A percentile compares a stretch with the other conserved stretches of the same genome.
These are phyloP conservation scores for Tetrao urogallus DNA, from an alignment of 2,113 vertebrate species.

Conservation along the genomic window DNA sequence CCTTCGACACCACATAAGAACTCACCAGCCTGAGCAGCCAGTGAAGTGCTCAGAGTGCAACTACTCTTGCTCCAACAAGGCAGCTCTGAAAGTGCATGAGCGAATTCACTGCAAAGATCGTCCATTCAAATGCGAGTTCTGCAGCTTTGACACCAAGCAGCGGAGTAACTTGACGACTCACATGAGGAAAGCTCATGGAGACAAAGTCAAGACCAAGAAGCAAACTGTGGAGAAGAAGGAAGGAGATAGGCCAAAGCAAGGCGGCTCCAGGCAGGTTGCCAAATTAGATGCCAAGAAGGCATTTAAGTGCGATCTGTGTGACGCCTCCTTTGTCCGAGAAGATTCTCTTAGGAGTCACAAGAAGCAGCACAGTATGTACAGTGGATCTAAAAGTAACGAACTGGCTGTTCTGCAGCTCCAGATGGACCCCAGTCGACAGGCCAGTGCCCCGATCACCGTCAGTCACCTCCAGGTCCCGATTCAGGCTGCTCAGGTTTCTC, in stretches of 20 bases:
- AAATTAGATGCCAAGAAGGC: conserved; percentile 90
- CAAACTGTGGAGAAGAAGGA: conserved; percentile 65
- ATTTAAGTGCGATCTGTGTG: conserved; percentile 88
- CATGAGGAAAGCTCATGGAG: conserved; percentile 87
- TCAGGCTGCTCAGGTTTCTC: conserved; percentile 61
- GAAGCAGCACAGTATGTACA: conserved; percentile 87
- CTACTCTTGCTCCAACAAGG: conserved; percentile 94
- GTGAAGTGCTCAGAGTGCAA: conserved; percentile 90
- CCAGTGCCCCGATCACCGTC: conserved; percentile 50
- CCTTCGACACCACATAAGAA: conserved; percentile 89
- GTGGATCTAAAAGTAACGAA: conserved; percentile 46
- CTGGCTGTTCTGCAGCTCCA: conserved; percentile 80
- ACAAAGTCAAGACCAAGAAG: conserved; percentile 71
- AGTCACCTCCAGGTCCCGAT: conserved; percentile 76
- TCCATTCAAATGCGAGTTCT: conserved; percentile 90
- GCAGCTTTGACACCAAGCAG: conserved; percentile 94
- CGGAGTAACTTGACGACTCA: conserved; percentile 95
- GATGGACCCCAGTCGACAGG: conserved; percentile 42
- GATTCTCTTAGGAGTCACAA: conserved; percentile 95
- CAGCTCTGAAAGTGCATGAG: conserved; percentile 91
- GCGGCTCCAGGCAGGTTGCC: conserved; percentile 85
- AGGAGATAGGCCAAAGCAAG: conserved; percentile 71
- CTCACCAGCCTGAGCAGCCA: conserved; percentile 87
- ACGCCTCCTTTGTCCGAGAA: conserved; percentile 92
- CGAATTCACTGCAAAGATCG: conserved; percentile 92